phyloP scores from a whole-genome alignment of 2,888 invertebrate species.

The Eupeodes luniger region DNA sequence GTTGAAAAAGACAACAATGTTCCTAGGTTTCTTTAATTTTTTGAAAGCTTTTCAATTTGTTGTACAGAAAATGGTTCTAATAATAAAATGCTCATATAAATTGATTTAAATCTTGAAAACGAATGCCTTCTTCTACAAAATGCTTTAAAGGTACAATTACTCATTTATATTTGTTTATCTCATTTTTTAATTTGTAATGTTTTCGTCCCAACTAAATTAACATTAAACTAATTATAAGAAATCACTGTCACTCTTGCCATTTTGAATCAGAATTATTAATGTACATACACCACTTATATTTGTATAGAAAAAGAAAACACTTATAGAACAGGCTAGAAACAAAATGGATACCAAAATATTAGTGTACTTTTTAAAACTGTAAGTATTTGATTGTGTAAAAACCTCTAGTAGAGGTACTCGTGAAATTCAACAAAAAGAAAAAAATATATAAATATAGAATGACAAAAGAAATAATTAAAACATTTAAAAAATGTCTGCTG shows the following conservation, averaged over 20 bases:
- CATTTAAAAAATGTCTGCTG: constrained; percentile 16
- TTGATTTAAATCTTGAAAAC: no score
- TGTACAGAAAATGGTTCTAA: no score
- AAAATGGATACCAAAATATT: neutral
- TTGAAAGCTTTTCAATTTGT: no score
- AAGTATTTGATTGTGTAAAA: constrained; percentile 27
- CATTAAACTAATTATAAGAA: neutral
- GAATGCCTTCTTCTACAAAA: no score
- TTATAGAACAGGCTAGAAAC: constrained; percentile 20
- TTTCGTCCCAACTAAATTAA: neutral
- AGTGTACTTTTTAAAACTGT: constrained; percentile 23
- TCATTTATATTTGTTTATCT: neutral
- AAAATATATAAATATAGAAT: neutral
- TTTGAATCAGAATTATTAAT: constrained; percentile 41
- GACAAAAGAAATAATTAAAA: neutral
- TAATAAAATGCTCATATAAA: no score
- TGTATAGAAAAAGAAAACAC: constrained; percentile 53
- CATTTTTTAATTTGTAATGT: neutral
- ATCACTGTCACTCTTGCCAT: constrained; percentile 52
- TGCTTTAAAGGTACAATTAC: neutral
- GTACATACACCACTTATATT: constrained; percentile 69
- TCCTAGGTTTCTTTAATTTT: no score
- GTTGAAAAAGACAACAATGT: no score
- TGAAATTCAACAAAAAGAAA: neutral
- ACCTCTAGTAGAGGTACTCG: constrained; percentile 8